Evolutionary conservation across 1,140 invertebrate genomes (phyloP), one percentile per base, ranked within the genome.

Genomic region (Dreissena polymorpha): DNA sequence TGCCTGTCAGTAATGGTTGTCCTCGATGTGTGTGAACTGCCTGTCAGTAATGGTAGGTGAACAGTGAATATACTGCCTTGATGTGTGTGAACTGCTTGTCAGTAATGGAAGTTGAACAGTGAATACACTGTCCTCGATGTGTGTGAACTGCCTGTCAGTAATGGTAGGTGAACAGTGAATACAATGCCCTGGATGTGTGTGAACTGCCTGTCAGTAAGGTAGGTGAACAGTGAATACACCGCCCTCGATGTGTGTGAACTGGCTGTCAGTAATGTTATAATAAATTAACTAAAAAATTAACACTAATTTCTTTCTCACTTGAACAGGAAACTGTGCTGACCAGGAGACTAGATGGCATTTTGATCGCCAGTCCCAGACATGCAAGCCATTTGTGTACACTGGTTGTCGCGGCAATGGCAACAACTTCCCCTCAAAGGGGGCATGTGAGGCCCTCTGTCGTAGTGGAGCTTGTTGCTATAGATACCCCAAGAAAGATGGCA

Each of bases 381-480:
- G 93, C 85, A 68, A 91, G 63, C 84, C 91, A 60, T 93, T 93
- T 82, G 87, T 88, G 10, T 93, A 93, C 84, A 86, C 88, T 64
- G 92, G 92, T 65, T 90, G 91, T 75, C 73, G 82, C 25, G 92
- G 92, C 29, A 93, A 93, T 83, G 86, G 89, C 21, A 93, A 93
- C 84, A 93, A 93, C 83, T 93, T 93, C 81, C 70, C 85, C 5
- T 86, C 88, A 1, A 80, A 82, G 23, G 72, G 71, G 10, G 78
- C 79, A 0, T 91, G 90, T 79, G 85, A 90, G 80, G 51, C 73
- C 10, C 63, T 71, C 27, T 91, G 90, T 85, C 68, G 86, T 8
- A 80, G 86, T 72, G 90, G 90, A 8, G 86, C 90, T 39, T 91
- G 90, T 67, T 91, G 90, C 67, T 87, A 80, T 72, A 65, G 90